Evolutionary conservation across 1,140 invertebrate species (phyloP).

Genomic region (Drosophila watanabei): DNA sequence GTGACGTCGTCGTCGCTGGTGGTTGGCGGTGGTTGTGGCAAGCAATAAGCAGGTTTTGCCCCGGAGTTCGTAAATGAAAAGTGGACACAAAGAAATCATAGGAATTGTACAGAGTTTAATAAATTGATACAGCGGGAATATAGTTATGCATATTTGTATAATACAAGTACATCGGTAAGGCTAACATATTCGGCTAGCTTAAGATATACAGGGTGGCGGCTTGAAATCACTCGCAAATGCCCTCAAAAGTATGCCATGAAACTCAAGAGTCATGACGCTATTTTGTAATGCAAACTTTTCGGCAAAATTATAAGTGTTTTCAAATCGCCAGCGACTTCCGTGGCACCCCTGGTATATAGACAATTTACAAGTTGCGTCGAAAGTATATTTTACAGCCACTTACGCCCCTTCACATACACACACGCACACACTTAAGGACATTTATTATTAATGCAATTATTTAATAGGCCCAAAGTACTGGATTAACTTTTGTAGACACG

Average conservation of each 20-base stretch:
- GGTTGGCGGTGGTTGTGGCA: slow-evolving; percentile 20
- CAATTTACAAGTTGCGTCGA: slow-evolving; percentile 27
- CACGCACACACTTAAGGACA: slow-evolving; percentile 33
- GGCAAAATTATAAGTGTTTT: neutral
- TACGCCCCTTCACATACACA: slow-evolving; percentile 10
- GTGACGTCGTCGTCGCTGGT: slow-evolving; percentile 1
- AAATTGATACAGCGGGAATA: slow-evolving; percentile 15
- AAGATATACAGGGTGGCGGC: slow-evolving; percentile 13
- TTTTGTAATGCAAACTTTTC: too few species aligned
- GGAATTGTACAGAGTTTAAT: slow-evolving; percentile 13
- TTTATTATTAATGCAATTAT: slow-evolving; percentile 52
- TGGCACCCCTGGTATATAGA: slow-evolving; percentile 9
- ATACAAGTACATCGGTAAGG: slow-evolving; percentile 26
- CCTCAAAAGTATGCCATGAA: neutral
- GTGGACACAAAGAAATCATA: slow-evolving; percentile 16
- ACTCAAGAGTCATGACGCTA: too few species aligned
- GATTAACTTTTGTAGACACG: slow-evolving; percentile 47
- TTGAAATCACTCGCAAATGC: neutral
- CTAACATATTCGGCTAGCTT: slow-evolving; percentile 35
- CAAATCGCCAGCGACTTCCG: neutral
- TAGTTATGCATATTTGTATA: slow-evolving; percentile 29
- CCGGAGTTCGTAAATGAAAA: slow-evolving; percentile 19
- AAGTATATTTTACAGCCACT: slow-evolving; percentile 41
- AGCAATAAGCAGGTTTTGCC: slow-evolving; percentile 24
- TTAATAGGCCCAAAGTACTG: slow-evolving; percentile 47